Base-by-base conservation (phyloP, 2,888 invertebrate genomes). In the Adelphocoris suturalis region DNA sequence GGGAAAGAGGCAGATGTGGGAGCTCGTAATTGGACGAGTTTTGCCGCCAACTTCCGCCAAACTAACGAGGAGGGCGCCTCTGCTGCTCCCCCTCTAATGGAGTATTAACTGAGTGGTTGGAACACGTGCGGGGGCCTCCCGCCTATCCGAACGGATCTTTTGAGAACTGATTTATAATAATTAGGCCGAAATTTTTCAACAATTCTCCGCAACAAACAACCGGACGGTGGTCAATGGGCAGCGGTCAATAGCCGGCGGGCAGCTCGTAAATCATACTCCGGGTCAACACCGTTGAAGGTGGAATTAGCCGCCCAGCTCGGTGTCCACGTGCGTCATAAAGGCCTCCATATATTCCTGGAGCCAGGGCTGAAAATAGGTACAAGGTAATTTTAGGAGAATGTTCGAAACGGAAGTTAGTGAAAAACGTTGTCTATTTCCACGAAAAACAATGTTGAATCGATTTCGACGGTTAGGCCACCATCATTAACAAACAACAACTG, bases 41-140 rank as follows among this genome's bases (percentile, higher is more conserved):
- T 82, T 52, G 85, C 37, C 85, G 85, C 61, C 61, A 57, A 85
- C 85, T 85, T 85, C 85, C 85, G 85, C 61, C 85, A 85, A 57
- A 61, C 85, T 85, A 61, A 85, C 61, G 61, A 85, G 61, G 61
- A 16, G 47, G 85, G 78, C 78, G 78, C 78, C 78, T 80, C 78
- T 80, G 7, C 14, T 2, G 78, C 46, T 46, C 46, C 46, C 85
- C 14, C 28, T 13, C 84, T 81, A 82, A 82, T 82, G 82, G 82
- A 52, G 82, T 82, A 82, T 82, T 82, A 82, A 82, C 82, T 82
- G 82, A 27, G 55, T 14, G 16, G 81, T 14, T 27, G 48, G 55
- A 82, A 82, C 82, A 82, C 82, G 82, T 82, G 82, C 48, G 52
- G 46, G 48, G 46, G 48, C 52, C 27, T n/a, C 23, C 23, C 3